phyloP scores from a whole-genome alignment of 1,140 invertebrate species.

The Macrotrachela quadricornifera region DNA sequence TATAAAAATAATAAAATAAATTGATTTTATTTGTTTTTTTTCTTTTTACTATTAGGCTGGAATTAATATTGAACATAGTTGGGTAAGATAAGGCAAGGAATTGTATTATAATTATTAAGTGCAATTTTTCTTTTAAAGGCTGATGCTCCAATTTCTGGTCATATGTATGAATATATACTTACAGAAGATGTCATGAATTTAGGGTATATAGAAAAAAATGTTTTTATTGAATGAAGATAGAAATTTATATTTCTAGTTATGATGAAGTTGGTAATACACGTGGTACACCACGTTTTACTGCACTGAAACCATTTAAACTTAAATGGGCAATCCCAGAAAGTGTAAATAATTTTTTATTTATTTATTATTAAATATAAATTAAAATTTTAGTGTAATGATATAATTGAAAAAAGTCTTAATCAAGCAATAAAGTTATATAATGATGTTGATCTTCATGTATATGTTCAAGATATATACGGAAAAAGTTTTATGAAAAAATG shows the following conservation, averaged over 20 bases:
- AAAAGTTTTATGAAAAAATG: conserved; percentile 87
- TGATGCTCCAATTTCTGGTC: conserved; percentile 79
- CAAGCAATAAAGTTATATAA: conserved; percentile 37
- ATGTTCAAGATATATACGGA: conserved; percentile 60
- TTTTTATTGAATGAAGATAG: conserved; percentile 35
- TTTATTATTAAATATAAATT: too few species aligned
- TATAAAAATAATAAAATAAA: conserved; percentile 11
- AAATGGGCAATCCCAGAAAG: conserved; percentile 54
- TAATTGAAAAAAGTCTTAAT: conserved; percentile 18
- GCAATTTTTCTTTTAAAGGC: conserved; percentile 27
- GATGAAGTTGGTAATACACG: conserved; percentile 51
- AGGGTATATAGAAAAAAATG: neutral
- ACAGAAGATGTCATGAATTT: conserved; percentile 39
- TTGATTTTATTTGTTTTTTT: neutral
- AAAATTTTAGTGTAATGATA: conserved; percentile 14
- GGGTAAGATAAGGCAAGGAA: conserved; percentile 30
- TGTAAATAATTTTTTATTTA: neutral
- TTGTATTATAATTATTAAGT: too few species aligned
- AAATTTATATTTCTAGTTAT: conserved; percentile 50
- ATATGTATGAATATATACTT: conserved; percentile 71
- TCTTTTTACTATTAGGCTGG: conserved; percentile 47
- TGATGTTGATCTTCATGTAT: conserved; percentile 66
- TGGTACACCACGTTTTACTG: conserved; percentile 46
- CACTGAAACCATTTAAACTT: conserved; percentile 57
- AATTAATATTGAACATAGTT: conserved; percentile 86